Conservation (phyloP, 2,797 vertebrate genomes). For the Glossophaga mutica region DNA sequence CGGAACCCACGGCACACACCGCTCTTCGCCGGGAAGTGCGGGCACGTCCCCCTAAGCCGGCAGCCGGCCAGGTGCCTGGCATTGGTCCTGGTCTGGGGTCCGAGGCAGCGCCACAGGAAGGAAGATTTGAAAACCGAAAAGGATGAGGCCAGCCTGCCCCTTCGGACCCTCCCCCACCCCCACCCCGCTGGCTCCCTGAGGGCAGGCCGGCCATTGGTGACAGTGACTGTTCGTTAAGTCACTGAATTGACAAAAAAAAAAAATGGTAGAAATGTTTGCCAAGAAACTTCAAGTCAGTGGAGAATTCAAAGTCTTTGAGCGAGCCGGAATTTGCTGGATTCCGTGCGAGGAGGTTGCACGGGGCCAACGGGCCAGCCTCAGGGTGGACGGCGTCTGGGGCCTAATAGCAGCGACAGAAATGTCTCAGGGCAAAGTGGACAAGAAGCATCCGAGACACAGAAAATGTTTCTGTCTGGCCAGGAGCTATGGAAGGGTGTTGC, state of each 20-base stretch:
- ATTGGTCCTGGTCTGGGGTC: no score
- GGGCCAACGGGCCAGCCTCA: no score
- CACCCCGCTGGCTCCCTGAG: neutral
- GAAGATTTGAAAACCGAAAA: neutral
- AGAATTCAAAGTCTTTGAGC: neutral
- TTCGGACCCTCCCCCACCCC: neutral
- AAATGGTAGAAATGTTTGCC: neutral
- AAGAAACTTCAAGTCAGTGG: neutral
- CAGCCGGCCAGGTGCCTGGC: neutral
- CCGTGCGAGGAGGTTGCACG: no score
- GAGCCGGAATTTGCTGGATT: neutral
- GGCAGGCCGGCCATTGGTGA: no score
- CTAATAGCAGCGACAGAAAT: no score
- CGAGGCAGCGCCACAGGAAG: neutral
- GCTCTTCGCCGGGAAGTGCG: rapidly evolving
- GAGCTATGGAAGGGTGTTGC: no score
- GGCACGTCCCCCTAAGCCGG: no score
- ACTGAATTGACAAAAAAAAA: neutral
- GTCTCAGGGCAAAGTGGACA: no score
- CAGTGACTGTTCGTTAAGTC: neutral
- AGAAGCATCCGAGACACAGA: neutral
- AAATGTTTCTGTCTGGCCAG: neutral
- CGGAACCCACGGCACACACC: no score
- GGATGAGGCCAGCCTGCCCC: neutral
- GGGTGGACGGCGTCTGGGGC: no score